These are phyloP conservation scores for Brachionus koreanus DNA, from an alignment of 1,140 invertebrate genomes.

Conservation along the genomic window DNA sequence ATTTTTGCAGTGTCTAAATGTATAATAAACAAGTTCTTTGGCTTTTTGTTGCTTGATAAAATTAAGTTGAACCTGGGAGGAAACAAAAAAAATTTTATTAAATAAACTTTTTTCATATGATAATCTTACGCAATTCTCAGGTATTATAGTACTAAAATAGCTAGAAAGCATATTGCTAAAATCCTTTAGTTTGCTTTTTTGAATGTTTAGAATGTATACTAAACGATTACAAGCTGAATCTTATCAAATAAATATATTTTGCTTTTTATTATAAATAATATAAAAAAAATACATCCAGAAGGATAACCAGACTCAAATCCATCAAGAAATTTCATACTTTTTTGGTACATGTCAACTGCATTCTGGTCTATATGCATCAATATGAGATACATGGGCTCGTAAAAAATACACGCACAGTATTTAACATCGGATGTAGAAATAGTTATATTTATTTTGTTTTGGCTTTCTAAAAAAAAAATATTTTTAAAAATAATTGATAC, in stretches of 20 bases:
- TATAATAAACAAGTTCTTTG: not conserved
- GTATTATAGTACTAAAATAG: not conserved
- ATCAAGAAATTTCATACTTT: not conserved
- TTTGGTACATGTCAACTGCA: not conserved
- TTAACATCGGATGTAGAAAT: not conserved
- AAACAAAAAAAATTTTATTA: not conserved
- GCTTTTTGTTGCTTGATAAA: not conserved
- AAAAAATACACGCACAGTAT: conserved; percentile 13
- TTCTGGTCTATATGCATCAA: not conserved
- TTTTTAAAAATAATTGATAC: no score
- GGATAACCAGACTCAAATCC: not conserved
- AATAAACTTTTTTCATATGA: not conserved
- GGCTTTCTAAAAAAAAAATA: not conserved
- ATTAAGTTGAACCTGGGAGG: not conserved
- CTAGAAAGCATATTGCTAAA: not conserved
- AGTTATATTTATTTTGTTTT: conserved; percentile 3
- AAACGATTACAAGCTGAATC: not conserved
- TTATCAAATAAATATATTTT: not conserved
- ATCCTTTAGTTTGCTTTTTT: not conserved
- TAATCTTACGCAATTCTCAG: not conserved
- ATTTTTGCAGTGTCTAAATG: not conserved
- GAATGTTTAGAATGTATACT: not conserved
- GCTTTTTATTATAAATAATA: not conserved
- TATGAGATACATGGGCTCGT: not conserved
- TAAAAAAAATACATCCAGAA: not conserved